A percentile compares a stretch with the other conserved stretches of the same genome.
Evolutionary conservation across 2,888 invertebrate genomes (phyloP).

Genomic region (Lutraria lutraria): DNA sequence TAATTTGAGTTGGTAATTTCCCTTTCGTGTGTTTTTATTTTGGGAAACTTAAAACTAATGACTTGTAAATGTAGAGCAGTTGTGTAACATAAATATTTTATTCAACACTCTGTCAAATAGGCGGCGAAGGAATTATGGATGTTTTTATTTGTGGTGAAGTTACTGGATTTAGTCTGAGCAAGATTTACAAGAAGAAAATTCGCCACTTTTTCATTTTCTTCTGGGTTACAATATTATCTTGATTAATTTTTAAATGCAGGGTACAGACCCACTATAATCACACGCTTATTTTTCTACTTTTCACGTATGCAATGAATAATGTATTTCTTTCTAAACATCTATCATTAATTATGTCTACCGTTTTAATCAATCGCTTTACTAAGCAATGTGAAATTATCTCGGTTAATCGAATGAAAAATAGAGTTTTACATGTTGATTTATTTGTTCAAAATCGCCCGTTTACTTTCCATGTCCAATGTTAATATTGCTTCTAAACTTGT

Average conservation of each 20-base stretch:
- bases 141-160: not conserved
- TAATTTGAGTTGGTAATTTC: not conserved
- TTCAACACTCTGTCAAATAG: not conserved
- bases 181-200: not conserved
- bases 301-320: not conserved
- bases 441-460: not conserved
- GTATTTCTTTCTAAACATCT: not conserved
- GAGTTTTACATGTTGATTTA: not conserved
- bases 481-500: not conserved
- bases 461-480: not conserved
- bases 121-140: conserved; percentile 12
- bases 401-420: not conserved
- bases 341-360: not conserved
- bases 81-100: not conserved
- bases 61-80: conserved; percentile 4
- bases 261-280: not conserved
- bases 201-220: not conserved
- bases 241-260: too few species aligned
- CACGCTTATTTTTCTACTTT: not conserved
- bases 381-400: not conserved
- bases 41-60: not conserved
- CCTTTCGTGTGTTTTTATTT: not conserved
- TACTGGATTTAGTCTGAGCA: not conserved
- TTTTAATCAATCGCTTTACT: not conserved
- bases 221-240: not conserved